Conservation (phyloP, 2,888 invertebrate species). For the Yponomeuta evonymella region DNA sequence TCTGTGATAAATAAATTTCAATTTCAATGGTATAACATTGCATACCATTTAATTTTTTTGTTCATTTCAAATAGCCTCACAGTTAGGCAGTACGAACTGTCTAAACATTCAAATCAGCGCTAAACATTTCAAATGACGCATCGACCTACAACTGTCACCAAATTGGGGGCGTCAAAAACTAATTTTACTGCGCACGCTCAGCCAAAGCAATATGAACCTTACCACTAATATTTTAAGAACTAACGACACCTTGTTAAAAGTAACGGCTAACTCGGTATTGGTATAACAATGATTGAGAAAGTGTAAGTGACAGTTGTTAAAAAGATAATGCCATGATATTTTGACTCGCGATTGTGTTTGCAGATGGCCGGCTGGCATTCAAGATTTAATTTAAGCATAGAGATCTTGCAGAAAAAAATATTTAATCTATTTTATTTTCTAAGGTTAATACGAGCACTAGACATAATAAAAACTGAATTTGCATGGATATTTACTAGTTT, state of each 20-base stretch:
- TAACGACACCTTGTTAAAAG: background rate
- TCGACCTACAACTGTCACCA: constrained; percentile 8
- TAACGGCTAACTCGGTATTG: background rate
- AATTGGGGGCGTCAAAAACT: background rate
- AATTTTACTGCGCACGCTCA: background rate
- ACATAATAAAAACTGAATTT: too few species aligned
- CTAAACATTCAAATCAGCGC: background rate
- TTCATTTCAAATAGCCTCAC: background rate
- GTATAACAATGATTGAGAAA: background rate
- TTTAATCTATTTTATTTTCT: too few species aligned
- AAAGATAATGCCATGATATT: background rate
- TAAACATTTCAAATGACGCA: background rate
- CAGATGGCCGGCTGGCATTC: background rate
- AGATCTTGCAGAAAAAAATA: too few species aligned
- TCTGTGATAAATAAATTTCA: too few species aligned
- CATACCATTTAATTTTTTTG: background rate
- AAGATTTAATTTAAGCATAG: background rate
- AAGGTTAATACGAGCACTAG: too few species aligned
- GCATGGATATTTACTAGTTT: too few species aligned
- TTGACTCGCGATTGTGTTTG: background rate
- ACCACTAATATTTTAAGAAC: background rate
- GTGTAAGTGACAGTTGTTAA: background rate
- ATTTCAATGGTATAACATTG: too few species aligned
- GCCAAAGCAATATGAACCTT: background rate
- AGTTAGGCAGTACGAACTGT: background rate